Conservation (phyloP, 1,140 invertebrate species). For the Laodelphax striatellus region DNA sequence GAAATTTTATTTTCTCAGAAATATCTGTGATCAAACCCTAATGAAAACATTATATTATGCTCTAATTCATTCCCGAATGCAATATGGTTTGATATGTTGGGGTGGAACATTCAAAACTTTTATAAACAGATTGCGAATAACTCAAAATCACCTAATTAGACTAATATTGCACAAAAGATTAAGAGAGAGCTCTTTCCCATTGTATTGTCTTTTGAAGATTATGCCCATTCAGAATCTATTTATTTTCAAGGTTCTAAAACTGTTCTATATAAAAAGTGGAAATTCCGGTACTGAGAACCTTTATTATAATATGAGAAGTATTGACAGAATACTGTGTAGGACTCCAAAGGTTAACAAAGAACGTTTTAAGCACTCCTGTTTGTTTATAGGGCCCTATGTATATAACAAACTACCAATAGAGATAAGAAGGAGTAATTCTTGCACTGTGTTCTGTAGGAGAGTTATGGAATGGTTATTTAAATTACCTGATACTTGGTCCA, state of each 20-base stretch:
- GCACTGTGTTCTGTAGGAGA: no score
- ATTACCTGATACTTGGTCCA: no score
- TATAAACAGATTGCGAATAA: background rate
- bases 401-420: no score
- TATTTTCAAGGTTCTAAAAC: background rate
- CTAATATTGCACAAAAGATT: background rate
- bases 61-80: background rate
- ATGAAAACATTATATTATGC: background rate
- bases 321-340: no score
- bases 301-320: no score
- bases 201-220: background rate
- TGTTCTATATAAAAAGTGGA: background rate
- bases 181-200: conserved; percentile 4
- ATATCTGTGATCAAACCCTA: background rate
- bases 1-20: background rate
- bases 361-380: no score
- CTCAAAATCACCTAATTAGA: conserved; percentile 4
- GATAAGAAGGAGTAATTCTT: no score
- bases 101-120: conserved; percentile 3
- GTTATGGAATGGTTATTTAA: no score
- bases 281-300: background rate
- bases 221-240: background rate
- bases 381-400: no score
- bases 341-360: no score
- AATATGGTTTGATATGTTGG: conserved; percentile 4